A percentile compares a stretch with the other conserved stretches of the same genome.
Evolutionary conservation across 2,113 vertebrate species (phyloP).

Genomic region (Pterocles orientalis): DNA sequence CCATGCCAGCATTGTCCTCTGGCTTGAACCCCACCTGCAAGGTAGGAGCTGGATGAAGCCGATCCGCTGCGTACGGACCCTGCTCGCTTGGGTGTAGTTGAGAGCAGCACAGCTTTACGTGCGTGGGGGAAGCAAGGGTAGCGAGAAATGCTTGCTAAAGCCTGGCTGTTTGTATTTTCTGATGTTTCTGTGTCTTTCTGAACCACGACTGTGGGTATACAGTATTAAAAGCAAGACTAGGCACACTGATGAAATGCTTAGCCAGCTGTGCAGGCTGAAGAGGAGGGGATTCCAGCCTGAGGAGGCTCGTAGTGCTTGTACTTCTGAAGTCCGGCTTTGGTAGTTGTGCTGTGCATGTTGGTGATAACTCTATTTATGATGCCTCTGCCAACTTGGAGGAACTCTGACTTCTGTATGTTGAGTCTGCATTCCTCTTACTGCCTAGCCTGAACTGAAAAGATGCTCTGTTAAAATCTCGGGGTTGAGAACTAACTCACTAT

Average conservation of each 20-base stretch:
- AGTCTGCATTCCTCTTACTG: background rate
- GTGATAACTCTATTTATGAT: background rate
- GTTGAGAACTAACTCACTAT: background rate
- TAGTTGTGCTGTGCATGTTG: background rate
- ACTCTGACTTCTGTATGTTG: background rate
- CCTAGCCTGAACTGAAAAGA: background rate
- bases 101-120: accelerated
- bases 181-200: background rate
- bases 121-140: background rate
- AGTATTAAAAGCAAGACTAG: background rate
- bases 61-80: background rate
- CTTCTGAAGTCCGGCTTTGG: background rate
- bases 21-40: background rate
- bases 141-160: background rate
- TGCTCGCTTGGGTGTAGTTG: background rate
- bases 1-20: constrained; percentile 2
- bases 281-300: background rate
- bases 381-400: background rate
- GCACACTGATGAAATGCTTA: background rate
- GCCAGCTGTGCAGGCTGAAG: background rate
- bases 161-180: background rate
- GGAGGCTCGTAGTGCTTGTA: accelerated
- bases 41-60: background rate
- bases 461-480: background rate
- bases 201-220: background rate